Base-by-base conservation (phyloP, 2,113 vertebrate species). In the Porphyrio hochstetteri region DNA sequence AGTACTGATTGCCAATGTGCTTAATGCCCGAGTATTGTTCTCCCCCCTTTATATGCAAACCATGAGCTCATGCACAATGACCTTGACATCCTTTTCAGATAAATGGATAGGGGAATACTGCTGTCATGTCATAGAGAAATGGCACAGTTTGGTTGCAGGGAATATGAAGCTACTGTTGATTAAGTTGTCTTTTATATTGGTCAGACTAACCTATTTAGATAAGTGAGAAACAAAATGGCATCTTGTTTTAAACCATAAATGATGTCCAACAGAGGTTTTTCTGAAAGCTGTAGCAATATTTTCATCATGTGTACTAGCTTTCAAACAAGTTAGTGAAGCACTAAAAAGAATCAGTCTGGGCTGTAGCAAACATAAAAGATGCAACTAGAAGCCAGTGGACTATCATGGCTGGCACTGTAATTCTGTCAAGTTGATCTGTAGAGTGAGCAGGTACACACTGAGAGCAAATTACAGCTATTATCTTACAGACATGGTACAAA, bases 391-490 rank as follows among this genome's bases (percentile, higher is more conserved):
- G 42, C n/a, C 15, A 20, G 11, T 21, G 31, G 38, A n/a, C 20
- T 75, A 15, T 56, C 35, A 46, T 77, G 80, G 91, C 31, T 82
- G 35, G 42, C 84, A 91, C 76, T 89, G 81, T 92, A 88, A 88
- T 91, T 96, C 64, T 78, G 89, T 76, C 77, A 82, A 79, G 82
- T 93, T 95, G 56, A 46, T 90, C 36, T 52, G 67, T 28, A 63
- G 63, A 70, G 63, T 86, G 71, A 92, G 52, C 24, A 82, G 17
- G 23, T 74, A 55, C 42, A 29, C 27, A 35, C 38, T 46, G 52
- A 48, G 75, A 75, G 75, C 48, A 95, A 75, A 91, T 95, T 77
- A 72, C 53, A 59, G 29, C 36, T 95, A 24, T 60, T 83, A 38
- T 21, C 59, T 88, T 83, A 31, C 27, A 55, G 46, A 16, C 42